Percentiles rank a stretch among this genome's conserved stretches.
phyloP scores from a whole-genome alignment of 2,888 invertebrate species.

The Ectemnius cavifrons region DNA sequence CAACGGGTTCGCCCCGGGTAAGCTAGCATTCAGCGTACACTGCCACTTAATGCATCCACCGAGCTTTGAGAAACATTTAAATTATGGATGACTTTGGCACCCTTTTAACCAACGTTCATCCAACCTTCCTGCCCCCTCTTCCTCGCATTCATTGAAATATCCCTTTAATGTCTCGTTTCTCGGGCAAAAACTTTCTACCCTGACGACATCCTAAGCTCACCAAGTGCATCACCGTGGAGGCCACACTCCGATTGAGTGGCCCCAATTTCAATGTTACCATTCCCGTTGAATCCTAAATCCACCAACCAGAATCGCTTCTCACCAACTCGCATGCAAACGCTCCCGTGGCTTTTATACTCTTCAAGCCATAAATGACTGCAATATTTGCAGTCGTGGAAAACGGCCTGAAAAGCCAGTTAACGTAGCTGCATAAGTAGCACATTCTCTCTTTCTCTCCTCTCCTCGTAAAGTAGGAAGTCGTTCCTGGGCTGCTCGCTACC shows the following conservation, averaged over 20 bases:
- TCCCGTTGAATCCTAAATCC: not conserved
- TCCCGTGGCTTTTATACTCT: too few species aligned
- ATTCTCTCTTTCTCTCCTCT: too few species aligned
- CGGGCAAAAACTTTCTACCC: not conserved
- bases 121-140: too few species aligned
- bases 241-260: constrained; percentile 3
- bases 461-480: not conserved
- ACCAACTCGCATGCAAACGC: too few species aligned
- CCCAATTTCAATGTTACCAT: constrained; percentile 3
- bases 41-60: constrained; percentile 43
- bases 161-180: not conserved
- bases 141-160: too few species aligned
- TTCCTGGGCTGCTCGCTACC: not conserved
- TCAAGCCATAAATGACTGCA: too few species aligned
- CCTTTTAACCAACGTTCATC: constrained; percentile 21
- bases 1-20: constrained; percentile 5
- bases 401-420: too few species aligned
- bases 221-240: too few species aligned
- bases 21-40: constrained; percentile 31
- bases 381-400: too few species aligned
- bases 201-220: not conserved
- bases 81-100: constrained; percentile 42
- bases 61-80: constrained; percentile 38
- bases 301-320: too few species aligned
- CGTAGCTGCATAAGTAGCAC: too few species aligned